phyloP scores from a whole-genome alignment of 2,113 vertebrate genomes.

The Actenoides lindsayi region DNA sequence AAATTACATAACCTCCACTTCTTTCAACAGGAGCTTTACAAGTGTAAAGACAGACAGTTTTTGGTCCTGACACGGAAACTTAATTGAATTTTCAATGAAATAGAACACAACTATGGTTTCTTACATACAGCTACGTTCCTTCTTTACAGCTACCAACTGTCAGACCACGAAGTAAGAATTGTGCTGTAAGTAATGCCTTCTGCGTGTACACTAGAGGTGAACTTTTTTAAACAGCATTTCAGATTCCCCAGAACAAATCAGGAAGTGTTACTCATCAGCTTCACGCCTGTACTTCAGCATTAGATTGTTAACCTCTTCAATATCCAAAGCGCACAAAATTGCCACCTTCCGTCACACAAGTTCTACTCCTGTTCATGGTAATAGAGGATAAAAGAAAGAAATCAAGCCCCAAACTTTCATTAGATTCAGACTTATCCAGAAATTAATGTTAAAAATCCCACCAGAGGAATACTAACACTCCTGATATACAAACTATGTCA shows the following conservation, averaged over 20 bases:
- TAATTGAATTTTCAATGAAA: slow-evolving; percentile 26
- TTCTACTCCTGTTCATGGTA: neutral
- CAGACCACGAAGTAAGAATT: neutral
- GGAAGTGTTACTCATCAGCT: neutral
- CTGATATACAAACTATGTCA: neutral
- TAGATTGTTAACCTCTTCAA: neutral
- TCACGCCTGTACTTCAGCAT: neutral
- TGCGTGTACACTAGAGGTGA: neutral
- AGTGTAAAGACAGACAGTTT: slow-evolving; percentile 3
- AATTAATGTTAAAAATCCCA: neutral
- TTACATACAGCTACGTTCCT: neutral
- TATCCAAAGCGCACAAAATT: neutral
- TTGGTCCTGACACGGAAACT: neutral
- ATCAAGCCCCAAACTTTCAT: neutral
- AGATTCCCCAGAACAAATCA: neutral
- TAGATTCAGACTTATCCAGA: neutral
- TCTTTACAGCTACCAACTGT: neutral
- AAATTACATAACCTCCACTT: neutral
- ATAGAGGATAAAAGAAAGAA: neutral
- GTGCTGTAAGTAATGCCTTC: neutral
- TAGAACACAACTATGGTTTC: neutral
- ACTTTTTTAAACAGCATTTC: neutral
- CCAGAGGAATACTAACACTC: neutral
- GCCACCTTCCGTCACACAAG: neutral
- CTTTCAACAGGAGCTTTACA: slow-evolving; percentile 9